A percentile compares a stretch with the other conserved stretches of the same genome.
Conservation (phyloP, 2,888 invertebrate genomes). For the Leucozona laternaria region DNA sequence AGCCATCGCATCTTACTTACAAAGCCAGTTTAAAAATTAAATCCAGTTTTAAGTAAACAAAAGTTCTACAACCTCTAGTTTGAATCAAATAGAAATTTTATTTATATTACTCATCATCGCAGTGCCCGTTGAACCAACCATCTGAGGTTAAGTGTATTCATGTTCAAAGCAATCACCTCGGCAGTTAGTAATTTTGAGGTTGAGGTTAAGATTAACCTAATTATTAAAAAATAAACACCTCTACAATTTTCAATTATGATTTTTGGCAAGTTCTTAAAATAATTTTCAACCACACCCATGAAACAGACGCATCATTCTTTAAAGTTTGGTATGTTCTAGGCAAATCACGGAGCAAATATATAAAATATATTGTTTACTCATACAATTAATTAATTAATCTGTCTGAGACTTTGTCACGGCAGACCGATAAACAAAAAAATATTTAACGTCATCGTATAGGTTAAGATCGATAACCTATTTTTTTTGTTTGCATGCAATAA, state of each 20-base stretch:
- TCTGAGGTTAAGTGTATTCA: neutral
- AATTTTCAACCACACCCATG: neutral
- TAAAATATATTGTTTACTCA: neutral
- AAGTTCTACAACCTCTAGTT: neutral
- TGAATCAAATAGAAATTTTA: neutral
- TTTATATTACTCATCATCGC: neutral
- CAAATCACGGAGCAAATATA: neutral
- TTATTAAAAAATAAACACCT: neutral
- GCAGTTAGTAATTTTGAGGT: neutral
- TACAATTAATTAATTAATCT: neutral
- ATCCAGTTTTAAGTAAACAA: neutral
- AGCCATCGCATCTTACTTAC: neutral
- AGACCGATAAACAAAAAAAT: neutral
- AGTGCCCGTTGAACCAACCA: no score
- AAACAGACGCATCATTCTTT: neutral
- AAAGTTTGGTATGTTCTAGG: neutral
- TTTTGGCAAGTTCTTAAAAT: neutral
- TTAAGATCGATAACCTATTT: conserved; percentile 19
- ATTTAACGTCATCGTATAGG: conserved; percentile 5
- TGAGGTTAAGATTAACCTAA: neutral
- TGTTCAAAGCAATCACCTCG: conserved; percentile 1
- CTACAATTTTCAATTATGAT: neutral
- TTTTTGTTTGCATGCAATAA: neutral
- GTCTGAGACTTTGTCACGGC: neutral
- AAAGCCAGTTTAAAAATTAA: neutral